Evolutionary conservation across 2,113 vertebrate genomes (phyloP).

Genomic region (Gallinago jamesoni): DNA sequence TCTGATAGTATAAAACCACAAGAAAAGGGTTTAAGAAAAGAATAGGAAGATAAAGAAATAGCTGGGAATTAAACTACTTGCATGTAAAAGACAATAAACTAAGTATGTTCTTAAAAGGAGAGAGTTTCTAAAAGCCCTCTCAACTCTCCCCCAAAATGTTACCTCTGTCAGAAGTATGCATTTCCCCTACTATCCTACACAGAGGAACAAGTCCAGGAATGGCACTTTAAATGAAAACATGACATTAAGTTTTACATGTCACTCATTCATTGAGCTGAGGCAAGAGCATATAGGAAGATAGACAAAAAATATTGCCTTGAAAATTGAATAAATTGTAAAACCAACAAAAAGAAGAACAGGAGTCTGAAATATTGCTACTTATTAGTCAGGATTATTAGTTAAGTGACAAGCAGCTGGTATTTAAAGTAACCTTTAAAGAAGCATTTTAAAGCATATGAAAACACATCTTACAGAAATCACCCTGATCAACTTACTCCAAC

Average conservation of each 20-base stretch:
- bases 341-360: background rate
- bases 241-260: background rate
- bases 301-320: background rate
- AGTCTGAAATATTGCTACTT: background rate
- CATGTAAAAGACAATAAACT: background rate
- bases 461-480: background rate
- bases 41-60: background rate
- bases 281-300: background rate
- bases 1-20: background rate
- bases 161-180: background rate
- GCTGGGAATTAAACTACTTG: background rate
- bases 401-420: background rate
- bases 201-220: background rate
- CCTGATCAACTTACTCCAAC: background rate
- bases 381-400: background rate
- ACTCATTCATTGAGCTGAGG: background rate
- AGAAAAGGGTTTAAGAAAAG: background rate
- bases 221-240: background rate
- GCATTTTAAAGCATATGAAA: background rate
- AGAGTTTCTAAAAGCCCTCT: background rate
- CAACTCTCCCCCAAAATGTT: background rate
- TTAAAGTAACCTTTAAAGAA: constrained; percentile 1
- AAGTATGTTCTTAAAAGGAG: background rate
- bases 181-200: background rate
- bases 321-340: background rate